Base-by-base conservation (phyloP, 1,140 invertebrate genomes). In the Proctacanthus coquilletti region DNA sequence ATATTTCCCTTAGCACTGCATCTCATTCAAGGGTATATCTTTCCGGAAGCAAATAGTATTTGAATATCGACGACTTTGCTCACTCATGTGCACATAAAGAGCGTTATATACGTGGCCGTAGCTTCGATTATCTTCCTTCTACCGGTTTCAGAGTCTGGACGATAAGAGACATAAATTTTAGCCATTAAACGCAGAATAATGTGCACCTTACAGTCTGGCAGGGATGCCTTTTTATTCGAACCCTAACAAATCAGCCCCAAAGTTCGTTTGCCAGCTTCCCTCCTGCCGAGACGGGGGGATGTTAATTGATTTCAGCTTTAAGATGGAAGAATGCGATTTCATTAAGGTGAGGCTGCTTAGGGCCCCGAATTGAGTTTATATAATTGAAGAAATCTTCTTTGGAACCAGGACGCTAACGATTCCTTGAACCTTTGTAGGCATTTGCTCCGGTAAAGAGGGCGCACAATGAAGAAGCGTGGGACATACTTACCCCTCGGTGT, bases 271-370 rank as follows among this genome's bases (percentile, higher is more conserved):
- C 23, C 23, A 27, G 13, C 8, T 13, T 9, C 13, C 23, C 8
- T 27, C 23, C 23, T 27, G 23, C 8, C 13, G 23, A 27, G 13
- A 27, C 23, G 13, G 13, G 13, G 23, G 23, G 23, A 27, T 27
- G 23, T 27, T 27, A 27, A 27, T 27, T 27, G 23, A 27, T 27
- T 27, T 27, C 8, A 27, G 23, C 23, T 27, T 27, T 9, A 27
- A 27, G 23, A 27, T 27, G 23, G 23, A 27, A 27, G 23, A 27
- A 27, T 27, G 23, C 13, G 23, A 27, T 27, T 27, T 27, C 23
- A 27, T 27, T 27, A 27, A 27, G 23, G 23, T 27, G 13, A 27
- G 23, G 23, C n/a, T n/a, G n/a, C n/a, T n/a, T n/a, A n/a, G n/a
- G n/a, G n/a, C n/a, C n/a, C n/a, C n/a, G n/a, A n/a, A n/a, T n/a